Base-by-base conservation (phyloP, 1,140 invertebrate species). In the Papilio helenus region DNA sequence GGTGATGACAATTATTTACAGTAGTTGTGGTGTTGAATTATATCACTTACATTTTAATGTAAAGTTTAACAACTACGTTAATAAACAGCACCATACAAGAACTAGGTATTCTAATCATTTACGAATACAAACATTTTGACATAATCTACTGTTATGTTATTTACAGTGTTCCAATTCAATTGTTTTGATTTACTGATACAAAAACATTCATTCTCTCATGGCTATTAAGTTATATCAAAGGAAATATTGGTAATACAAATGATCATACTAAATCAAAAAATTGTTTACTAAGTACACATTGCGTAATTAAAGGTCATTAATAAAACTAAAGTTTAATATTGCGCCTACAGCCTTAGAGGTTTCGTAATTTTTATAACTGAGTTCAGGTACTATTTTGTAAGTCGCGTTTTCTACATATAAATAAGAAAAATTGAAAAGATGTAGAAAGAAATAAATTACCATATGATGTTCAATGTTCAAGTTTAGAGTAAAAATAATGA, bases 1-100 rank as follows among this genome's bases (percentile, higher is more conserved):
- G 76, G 55, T 18, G 76, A 77, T n/a, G 18, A 65, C 29, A 77
- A 65, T 42, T 77, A 77, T 77, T 61, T 77, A 77, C 55, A 77
- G 51, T 65, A 61, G 76, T 65, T 61, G 55, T 76, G 29, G 74
- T 61, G 76, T 77, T 77, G 55, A 39, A 58, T 65, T 58, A 76
- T 76, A 65, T 76, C 74, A 61, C 76, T 65, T 77, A 77, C 55
- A 77, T 65, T 77, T 58, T 65, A 65, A 61, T 61, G 74, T 58
- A 76, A 42, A 77, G 55, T 55, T 46, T 76, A n/a, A 76, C 46
- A 76, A 76, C 73, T 77, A 77, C 76, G 14, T 77, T 77, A 77
- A 42, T 61, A 61, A 42, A 77, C 55, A 77, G 76, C 76, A 77
- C 76, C 76, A 77, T 77, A 61, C 58, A 77, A 65, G n/a, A 65